Base-by-base conservation (phyloP, 2,113 vertebrate species). In the Pogonocichla stellata region DNA sequence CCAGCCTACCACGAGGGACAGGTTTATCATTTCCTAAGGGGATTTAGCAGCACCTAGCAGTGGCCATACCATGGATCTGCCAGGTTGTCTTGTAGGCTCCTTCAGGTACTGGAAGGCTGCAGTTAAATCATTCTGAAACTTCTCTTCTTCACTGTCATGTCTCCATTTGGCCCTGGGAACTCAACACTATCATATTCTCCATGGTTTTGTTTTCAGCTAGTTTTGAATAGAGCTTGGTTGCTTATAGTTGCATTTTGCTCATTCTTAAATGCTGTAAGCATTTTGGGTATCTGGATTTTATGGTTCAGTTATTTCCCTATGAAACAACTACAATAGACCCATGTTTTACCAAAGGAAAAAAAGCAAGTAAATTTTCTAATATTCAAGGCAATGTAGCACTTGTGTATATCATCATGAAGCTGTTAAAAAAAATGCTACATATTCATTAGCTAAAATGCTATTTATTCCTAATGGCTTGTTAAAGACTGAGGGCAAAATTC, bases 381-480 rank as follows among this genome's bases (percentile, higher is more conserved):
- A 96, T 95, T 45, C 62, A 94, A 91, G 88, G 94, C 80, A 90
- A 54, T 93, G 60, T 50, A 95, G 60, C 61, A 77, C 74, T 96
- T 48, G 69, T 92, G 56, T 93, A 81, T 84, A 87, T 97, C 88
- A 82, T 93, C 82, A 96, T 86, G 87, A 95, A 87, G 58, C 69
- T 62, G 67, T 77, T 94, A 90, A 91, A 88, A 90, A 83, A 79
- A 96, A 96, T 79, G 78, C 12, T 72, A 51, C 69, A 88, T 88
- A 95, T 96, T 95, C 92, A 92, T 87, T 91, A 96, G 80, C 94
- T 95, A 86, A 95, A 96, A 96, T 81, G 77, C 96, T 90, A 92
- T 97, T 97, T 96, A 88, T 95, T 64, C 84, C 88, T 97, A 97
- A 97, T 90, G 85, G 94, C 88, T 34, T 83, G 74, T 93, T 91